Conservation (phyloP, 2,888 invertebrate genomes). For the Oxytorus armatus region DNA sequence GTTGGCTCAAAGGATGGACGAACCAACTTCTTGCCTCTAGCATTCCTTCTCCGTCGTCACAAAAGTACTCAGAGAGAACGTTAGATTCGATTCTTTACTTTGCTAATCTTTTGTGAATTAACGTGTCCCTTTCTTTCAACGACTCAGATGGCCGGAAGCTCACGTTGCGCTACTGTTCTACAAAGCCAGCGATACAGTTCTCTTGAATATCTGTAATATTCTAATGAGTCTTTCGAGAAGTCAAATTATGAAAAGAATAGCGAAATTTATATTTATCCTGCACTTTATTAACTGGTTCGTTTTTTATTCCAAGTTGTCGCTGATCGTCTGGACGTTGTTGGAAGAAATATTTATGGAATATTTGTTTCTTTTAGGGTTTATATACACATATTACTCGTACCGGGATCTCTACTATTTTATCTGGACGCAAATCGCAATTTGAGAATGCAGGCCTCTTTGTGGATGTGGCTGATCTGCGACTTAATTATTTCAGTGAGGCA, state of each 20-base stretch:
- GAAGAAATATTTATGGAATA: not conserved
- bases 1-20: slow-evolving; percentile 75
- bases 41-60: slow-evolving; percentile 70
- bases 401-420: slow-evolving; percentile 72
- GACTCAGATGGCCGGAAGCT: slow-evolving; percentile 61
- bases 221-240: slow-evolving; percentile 67
- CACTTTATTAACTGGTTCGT: slow-evolving; percentile 77
- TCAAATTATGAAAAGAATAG: slow-evolving; percentile 66
- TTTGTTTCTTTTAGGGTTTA: slow-evolving; percentile 73
- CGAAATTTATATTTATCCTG: slow-evolving; percentile 73
- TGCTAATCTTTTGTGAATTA: not conserved
- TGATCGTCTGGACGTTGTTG: not conserved
- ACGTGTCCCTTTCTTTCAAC: not conserved
- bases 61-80: slow-evolving; percentile 69
- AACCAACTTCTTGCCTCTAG: slow-evolving; percentile 75
- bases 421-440: slow-evolving; percentile 68
- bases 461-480: slow-evolving; percentile 77
- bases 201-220: slow-evolving; percentile 66
- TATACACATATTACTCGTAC: slow-evolving; percentile 74
- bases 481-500: slow-evolving; percentile 76
- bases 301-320: slow-evolving; percentile 12
- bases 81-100: not conserved
- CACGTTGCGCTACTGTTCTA: slow-evolving; percentile 67
- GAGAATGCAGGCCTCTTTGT: slow-evolving; percentile 70
- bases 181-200: slow-evolving; percentile 71